Conservation (phyloP, 2,797 vertebrate genomes). For the Passerculus sandwichensis region DNA sequence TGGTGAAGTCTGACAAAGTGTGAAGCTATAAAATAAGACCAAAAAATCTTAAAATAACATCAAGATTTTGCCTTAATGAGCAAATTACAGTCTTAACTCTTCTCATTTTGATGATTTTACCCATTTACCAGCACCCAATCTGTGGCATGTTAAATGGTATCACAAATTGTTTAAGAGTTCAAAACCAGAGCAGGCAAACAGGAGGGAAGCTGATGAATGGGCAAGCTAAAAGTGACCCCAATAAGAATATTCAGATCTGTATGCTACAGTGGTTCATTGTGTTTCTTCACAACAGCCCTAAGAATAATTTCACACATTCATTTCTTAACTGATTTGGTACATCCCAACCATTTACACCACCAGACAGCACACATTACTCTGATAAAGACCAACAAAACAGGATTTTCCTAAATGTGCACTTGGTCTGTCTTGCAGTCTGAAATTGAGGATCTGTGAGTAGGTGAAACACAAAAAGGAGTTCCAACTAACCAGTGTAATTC, state of each 20-base stretch:
- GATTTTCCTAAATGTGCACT: background rate
- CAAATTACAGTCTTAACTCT: background rate
- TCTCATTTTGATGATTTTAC: background rate
- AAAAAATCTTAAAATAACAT: constrained; percentile 14
- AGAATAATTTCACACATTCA: background rate
- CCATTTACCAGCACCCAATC: background rate
- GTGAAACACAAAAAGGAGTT: background rate
- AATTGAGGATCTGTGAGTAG: fast-evolving
- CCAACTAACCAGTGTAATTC: background rate
- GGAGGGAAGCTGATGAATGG: background rate
- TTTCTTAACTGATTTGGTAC: background rate
- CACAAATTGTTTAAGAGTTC: background rate
- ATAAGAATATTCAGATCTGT: background rate
- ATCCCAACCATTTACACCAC: background rate
- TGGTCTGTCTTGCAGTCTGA: background rate
- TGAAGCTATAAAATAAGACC: constrained; percentile 14
- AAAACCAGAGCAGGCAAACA: background rate
- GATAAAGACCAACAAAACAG: background rate
- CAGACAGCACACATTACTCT: background rate
- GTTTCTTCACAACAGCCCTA: background rate
- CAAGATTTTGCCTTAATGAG: constrained; percentile 12
- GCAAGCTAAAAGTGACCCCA: background rate
- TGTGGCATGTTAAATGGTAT: background rate
- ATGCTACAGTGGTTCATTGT: background rate
- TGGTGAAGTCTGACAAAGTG: constrained; percentile 27